These are phyloP conservation scores for Pitangus sulphuratus DNA, from an alignment of 2,797 vertebrate species.

Conservation along the genomic window DNA sequence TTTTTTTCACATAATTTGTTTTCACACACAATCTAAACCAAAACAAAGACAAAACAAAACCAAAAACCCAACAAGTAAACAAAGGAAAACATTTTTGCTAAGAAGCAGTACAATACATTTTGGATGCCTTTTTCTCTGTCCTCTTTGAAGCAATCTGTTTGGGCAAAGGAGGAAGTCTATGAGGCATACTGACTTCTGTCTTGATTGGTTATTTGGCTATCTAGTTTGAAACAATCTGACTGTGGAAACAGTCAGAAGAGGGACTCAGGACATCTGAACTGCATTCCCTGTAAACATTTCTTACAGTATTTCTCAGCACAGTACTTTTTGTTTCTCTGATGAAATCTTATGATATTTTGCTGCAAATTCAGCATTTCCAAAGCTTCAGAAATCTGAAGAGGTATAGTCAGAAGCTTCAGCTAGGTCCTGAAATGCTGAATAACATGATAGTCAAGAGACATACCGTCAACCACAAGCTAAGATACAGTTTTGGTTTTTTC, in stretches of 20 bases:
- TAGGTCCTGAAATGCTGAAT: not conserved
- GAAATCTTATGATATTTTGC: not conserved
- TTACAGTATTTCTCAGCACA: not conserved
- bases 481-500: not conserved
- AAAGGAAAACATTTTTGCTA: not conserved
- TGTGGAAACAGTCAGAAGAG: not conserved
- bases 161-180: not conserved
- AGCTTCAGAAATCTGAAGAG: not conserved
- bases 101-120: not conserved
- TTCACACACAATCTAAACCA: not conserved
- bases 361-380: not conserved
- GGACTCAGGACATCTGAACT: not conserved
- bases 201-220: not conserved
- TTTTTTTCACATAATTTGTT: not conserved
- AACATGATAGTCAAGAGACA: not conserved
- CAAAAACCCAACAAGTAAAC: not conserved
- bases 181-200: not conserved
- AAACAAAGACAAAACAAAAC: fast-evolving
- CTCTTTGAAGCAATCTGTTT: not conserved
- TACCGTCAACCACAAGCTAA: not conserved
- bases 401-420: not conserved
- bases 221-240: not conserved
- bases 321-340: not conserved
- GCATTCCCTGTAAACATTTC: not conserved
- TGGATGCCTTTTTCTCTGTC: not conserved